Evolutionary conservation across 2,888 invertebrate genomes (phyloP), one percentile per base, ranked within the genome.

Genomic region (Stenichneumon culpator): DNA sequence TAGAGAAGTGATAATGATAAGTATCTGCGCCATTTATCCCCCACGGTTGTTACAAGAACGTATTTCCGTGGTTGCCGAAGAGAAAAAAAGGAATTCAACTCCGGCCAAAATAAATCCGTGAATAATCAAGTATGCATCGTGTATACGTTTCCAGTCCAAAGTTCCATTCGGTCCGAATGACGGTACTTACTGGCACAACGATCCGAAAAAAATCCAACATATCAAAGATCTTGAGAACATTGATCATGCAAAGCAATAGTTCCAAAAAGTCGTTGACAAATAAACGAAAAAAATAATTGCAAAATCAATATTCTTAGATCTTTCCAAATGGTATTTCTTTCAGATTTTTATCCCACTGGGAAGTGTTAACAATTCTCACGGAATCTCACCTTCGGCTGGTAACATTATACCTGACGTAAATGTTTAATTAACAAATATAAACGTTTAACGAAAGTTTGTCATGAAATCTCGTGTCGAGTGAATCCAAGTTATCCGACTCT

Each of bases 21-120:
- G 6, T 32, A 39, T 11, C 2, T 0, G 11, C 39, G 11, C 11
- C 9, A 39, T 39, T 39, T 11, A 39, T 39, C 39, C 3, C 3
- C 3, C 39, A 3, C 11, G 39, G 11, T 39, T 39, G 16, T 47
- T 14, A 47, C 16, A 16, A 47, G 14, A 47, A 16, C 5, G 3
- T 4, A 47, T 3, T 47, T 47, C 1, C 1, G 14, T 47, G 3
- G 3, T 60, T 44, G 28, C 4, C 16, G 44, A 14, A 19, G 36
- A 65, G 32, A 63, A 75, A 50, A 63, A 65, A n/a, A n/a, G n/a
- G n/a, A n/a, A 36, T 16, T 36, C 32, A 16, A 14, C 11, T 22
- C 44, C 16, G 44, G 2, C 6, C n/a, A n/a, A n/a, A n/a, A n/a
- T n/a, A n/a, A n/a, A n/a, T n/a, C n/a, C n/a, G n/a, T n/a, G n/a